These are phyloP conservation scores for Scalopus aquaticus DNA, from an alignment of 2,113 vertebrate genomes.

Conservation along the genomic window DNA sequence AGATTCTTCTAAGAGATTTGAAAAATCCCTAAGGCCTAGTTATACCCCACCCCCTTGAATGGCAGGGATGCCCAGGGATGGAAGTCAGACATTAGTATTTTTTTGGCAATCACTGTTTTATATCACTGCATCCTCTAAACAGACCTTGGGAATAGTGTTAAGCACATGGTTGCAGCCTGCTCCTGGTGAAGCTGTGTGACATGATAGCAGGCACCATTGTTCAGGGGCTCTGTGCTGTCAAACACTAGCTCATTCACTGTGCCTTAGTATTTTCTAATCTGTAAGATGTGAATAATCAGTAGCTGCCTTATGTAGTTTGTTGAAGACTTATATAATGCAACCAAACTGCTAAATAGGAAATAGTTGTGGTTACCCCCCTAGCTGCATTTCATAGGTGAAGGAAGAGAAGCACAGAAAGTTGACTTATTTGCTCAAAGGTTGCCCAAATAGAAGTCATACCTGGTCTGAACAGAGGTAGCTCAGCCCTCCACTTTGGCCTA, in stretches of 20 bases:
- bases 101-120: background rate
- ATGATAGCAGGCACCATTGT: background rate
- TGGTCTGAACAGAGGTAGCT: background rate
- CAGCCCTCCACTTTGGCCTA: background rate
- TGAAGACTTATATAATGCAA: background rate
- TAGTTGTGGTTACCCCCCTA: background rate
- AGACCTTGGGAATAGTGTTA: background rate
- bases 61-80: background rate
- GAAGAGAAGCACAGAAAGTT: background rate
- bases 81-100: background rate
- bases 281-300: background rate
- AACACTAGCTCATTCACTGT: background rate
- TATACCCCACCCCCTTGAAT: background rate
- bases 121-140: background rate
- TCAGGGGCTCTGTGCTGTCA: background rate
- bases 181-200: background rate
- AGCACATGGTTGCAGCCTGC: background rate
- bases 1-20: background rate
- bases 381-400: background rate
- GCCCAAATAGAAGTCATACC: background rate
- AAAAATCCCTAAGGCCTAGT: background rate
- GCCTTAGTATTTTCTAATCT: background rate
- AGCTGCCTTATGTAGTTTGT: background rate
- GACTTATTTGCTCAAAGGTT: background rate
- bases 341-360: background rate